Percentiles rank a stretch among this genome's conserved stretches.
Evolutionary conservation across 2,797 vertebrate species (phyloP).

Genomic region (Enteromius mattozi): DNA sequence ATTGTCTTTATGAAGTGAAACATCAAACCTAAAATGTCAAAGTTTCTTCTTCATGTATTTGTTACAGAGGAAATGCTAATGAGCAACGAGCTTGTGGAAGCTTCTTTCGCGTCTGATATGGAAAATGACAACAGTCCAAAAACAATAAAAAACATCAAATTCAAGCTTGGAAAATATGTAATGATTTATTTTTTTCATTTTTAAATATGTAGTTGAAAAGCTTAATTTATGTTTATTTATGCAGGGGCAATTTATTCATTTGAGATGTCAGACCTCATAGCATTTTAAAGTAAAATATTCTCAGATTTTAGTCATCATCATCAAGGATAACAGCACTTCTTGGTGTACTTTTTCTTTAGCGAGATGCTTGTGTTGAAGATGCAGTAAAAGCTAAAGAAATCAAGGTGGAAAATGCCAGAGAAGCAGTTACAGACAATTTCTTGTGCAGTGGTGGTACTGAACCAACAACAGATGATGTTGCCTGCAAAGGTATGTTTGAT

Average conservation of each 20-base stretch:
- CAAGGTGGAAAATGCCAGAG: neutral
- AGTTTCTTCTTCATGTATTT: neutral
- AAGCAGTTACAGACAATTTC: slow-evolving; percentile 54
- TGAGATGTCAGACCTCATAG: neutral
- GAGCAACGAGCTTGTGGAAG: slow-evolving; percentile 34
- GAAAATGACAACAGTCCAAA: neutral
- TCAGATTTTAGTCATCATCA: neutral
- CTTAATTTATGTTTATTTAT: neutral
- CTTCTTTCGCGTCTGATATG: neutral
- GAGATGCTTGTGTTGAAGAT: slow-evolving; percentile 55
- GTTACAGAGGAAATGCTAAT: slow-evolving; percentile 58
- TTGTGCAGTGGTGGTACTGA: slow-evolving; percentile 64
- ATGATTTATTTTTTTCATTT: neutral
- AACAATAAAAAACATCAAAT: neutral
- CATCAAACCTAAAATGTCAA: neutral
- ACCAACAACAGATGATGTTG: slow-evolving; percentile 28
- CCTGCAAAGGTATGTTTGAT: slow-evolving; percentile 62
- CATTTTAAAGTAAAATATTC: neutral
- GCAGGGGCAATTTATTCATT: neutral
- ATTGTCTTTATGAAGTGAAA: neutral
- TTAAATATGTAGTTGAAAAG: neutral
- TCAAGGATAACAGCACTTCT: neutral
- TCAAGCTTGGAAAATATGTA: neutral
- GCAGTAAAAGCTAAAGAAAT: neutral
- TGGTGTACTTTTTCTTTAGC: slow-evolving; percentile 36